Percentiles rank a stretch among this genome's conserved stretches.
Conservation (phyloP, 1,140 invertebrate species). For the Drosophila virilis region DNA sequence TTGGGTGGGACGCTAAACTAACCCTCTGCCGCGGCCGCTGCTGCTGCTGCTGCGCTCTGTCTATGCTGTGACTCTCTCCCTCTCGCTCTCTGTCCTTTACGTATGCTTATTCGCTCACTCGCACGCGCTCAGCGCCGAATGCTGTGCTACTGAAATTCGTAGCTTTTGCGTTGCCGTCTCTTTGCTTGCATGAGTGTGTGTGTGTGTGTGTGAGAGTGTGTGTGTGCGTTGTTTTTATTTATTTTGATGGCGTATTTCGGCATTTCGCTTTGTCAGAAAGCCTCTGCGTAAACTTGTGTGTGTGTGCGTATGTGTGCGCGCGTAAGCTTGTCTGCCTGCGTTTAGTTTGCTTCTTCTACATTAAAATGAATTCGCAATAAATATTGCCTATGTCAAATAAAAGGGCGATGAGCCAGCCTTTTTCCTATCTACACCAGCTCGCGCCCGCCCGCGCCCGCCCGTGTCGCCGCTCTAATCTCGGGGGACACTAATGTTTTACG, state of each 20-base stretch:
- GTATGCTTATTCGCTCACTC: slow-evolving; percentile 15
- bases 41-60: slow-evolving; percentile 33
- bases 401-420: slow-evolving; percentile 79
- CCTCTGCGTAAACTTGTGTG: slow-evolving; percentile 22
- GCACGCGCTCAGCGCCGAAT: slow-evolving; percentile 57
- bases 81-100: slow-evolving; percentile 27
- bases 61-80: slow-evolving; percentile 22
- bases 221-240: slow-evolving; percentile 65
- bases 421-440: slow-evolving; percentile 35
- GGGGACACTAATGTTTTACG: slow-evolving; percentile 82
- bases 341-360: slow-evolving; percentile 59
- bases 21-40: slow-evolving; percentile 40
- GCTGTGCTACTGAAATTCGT: slow-evolving; percentile 74
- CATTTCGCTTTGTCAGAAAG: slow-evolving; percentile 72
- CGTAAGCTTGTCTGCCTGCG: slow-evolving; percentile 47
- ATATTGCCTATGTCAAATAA: slow-evolving; percentile 82
- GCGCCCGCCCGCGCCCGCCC: slow-evolving; percentile 2
- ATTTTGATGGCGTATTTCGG: slow-evolving; percentile 81
- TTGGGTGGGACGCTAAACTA: slow-evolving; percentile 69
- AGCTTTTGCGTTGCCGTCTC: slow-evolving; percentile 45
- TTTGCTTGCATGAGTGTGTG: slow-evolving; percentile 8
- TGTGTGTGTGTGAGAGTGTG: background rate
- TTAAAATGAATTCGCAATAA: slow-evolving; percentile 82
- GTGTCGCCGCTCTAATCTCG: slow-evolving; percentile 64
- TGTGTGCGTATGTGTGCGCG: slow-evolving; percentile 9